These are phyloP conservation scores for Drosophila greeni DNA, from an alignment of 2,888 invertebrate species.

Conservation along the genomic window DNA sequence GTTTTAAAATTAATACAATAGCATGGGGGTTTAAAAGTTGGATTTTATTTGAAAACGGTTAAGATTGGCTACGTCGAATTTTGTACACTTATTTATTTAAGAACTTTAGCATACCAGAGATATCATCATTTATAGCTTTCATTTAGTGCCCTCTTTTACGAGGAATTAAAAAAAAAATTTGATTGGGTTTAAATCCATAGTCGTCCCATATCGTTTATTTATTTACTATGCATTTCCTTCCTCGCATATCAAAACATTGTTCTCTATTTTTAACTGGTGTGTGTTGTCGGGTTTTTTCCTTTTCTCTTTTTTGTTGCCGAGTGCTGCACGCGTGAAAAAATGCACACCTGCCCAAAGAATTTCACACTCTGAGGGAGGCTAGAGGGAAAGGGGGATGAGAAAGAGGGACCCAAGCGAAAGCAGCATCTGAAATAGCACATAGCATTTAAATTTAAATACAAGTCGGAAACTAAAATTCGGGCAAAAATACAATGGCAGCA, in stretches of 20 bases:
- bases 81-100: no score
- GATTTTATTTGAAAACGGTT: background rate
- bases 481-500: conserved; percentile 34
- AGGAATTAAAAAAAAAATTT: conserved; percentile 43
- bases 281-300: conserved; percentile 27
- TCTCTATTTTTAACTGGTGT: conserved; percentile 31
- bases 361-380: conserved; percentile 55
- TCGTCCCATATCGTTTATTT: conserved; percentile 10
- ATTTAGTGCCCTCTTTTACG: conserved; percentile 11
- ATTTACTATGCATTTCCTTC: conserved; percentile 25
- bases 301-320: conserved; percentile 58
- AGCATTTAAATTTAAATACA: conserved; percentile 55
- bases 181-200: conserved; percentile 35
- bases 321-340: conserved; percentile 43
- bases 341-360: conserved; percentile 70
- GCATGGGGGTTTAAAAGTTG: no score
- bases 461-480: conserved; percentile 40
- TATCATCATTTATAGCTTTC: background rate
- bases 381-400: conserved; percentile 1
- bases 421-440: conserved; percentile 36
- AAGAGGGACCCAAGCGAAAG: conserved; percentile 7
- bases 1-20: background rate
- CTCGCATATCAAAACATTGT: conserved; percentile 34
- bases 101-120: no score
- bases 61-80: background rate